Evolutionary conservation across 2,888 invertebrate species (phyloP), one percentile per base, ranked within the genome.

Genomic region (Philonicus albiceps): DNA sequence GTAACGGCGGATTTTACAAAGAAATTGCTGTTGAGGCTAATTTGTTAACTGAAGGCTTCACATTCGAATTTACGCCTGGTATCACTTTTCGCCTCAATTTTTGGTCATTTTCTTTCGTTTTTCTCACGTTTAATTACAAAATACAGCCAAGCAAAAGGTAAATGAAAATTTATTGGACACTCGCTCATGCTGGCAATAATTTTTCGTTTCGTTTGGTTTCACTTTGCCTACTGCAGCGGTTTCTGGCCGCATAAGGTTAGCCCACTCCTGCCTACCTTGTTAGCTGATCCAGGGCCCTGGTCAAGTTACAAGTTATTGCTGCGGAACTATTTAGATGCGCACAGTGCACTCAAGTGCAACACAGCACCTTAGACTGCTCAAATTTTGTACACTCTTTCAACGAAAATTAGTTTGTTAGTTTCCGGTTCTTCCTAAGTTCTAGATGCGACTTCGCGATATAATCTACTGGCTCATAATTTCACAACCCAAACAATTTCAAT

Each of bases 101-200:
- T 74, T 74, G 74, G 74, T 74, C 74, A 74, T 74, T 74, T 74
- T 74, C 74, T 74, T 34, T 37, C 31, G 74, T 34, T 74, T 74
- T 74, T 74, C 74, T 74, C 74, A 74, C 74, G 74, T 74, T 74
- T 74, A 74, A 74, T 74, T 74, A 74, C 34, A 74, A 74, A 74
- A 74, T 74, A n/a, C 74, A 74, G 0, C 37, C 74, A 74, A 34
- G 74, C 74, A 74, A 74, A 74, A 74, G 64, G 74, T 74, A 74
- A 74, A 74, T 74, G 74, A 34, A 74, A 74, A 74, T 74, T 74
- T 74, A 74, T 74, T 74, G 74, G 74, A 74, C 74, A 74, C 74
- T 74, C 74, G 74, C n/a, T n/a, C 74, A 74, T 74, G 74, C 74
- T 34, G 74, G 74, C 74, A 74, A 74, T 74, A 74, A 74, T 31